phyloP scores from a whole-genome alignment of 2,113 vertebrate species.

The Daboia siamensis region DNA sequence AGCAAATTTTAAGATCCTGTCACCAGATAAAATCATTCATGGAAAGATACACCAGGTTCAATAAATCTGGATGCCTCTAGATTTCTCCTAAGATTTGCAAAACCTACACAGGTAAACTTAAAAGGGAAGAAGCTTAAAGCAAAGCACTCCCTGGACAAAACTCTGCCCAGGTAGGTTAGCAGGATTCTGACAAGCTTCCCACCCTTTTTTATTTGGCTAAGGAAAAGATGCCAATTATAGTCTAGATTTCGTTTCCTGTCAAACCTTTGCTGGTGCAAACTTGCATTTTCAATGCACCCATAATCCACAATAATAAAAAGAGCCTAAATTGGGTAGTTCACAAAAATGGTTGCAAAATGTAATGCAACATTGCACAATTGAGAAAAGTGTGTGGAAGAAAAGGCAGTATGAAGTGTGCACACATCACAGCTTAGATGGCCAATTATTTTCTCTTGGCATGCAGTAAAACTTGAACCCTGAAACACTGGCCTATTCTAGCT shows the following conservation, averaged over 20 bases:
- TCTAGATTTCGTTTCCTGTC: not conserved
- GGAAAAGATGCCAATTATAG: not conserved
- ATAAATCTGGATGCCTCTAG: not conserved
- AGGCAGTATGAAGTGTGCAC: not conserved
- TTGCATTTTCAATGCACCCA: not conserved
- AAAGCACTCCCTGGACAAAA: not conserved
- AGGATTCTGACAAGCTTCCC: not conserved
- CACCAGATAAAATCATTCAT: not conserved
- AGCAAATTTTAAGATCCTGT: not conserved
- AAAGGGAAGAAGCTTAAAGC: not conserved
- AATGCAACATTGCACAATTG: not conserved
- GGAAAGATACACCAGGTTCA: not conserved
- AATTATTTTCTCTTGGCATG: not conserved
- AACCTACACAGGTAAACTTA: not conserved
- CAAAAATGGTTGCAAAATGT: not conserved
- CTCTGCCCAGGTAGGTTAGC: not conserved
- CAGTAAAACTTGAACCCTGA: not conserved
- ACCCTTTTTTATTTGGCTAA: not conserved
- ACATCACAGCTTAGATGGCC: not conserved
- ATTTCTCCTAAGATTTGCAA: not conserved
- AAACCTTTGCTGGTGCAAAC: not conserved
- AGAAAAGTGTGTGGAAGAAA: not conserved
- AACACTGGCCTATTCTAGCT: not conserved
- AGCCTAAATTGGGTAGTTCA: not conserved
- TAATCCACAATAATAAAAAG: not conserved